Conservation (phyloP, 1,140 invertebrate genomes). For the Matsumurasca onukii region DNA sequence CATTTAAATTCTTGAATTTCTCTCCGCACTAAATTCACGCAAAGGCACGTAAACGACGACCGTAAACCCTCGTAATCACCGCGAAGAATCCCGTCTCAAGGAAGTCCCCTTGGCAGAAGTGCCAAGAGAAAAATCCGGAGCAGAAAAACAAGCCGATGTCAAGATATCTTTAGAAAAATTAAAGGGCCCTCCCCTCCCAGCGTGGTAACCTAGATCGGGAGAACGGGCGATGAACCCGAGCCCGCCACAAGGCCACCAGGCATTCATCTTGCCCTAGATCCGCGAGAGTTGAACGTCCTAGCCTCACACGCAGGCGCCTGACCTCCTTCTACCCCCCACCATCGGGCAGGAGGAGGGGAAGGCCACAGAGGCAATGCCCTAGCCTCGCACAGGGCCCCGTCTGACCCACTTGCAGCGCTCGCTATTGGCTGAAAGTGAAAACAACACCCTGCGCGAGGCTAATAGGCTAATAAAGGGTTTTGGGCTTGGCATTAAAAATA, state of each 20-base stretch:
- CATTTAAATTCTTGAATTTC: too few relatives aligned
- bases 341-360: slow-evolving; percentile 50
- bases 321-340: slow-evolving; percentile 32
- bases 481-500: too few relatives aligned
- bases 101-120: too few relatives aligned
- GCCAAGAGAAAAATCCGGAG: too few relatives aligned
- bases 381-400: slow-evolving; percentile 52
- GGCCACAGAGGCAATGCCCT: slow-evolving; percentile 52
- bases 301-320: slow-evolving; percentile 25
- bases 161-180: neutral
- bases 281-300: slow-evolving; percentile 30
- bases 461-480: neutral
- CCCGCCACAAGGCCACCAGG: slow-evolving; percentile 22
- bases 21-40: too few relatives aligned
- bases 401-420: slow-evolving; percentile 54
- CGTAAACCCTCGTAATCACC: too few relatives aligned
- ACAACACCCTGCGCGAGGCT: slow-evolving; percentile 42
- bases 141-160: too few relatives aligned
- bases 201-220: slow-evolving; percentile 16
- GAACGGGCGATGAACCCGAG: slow-evolving; percentile 13
- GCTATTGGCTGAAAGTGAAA: slow-evolving; percentile 51
- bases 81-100: too few relatives aligned
- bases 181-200: neutral
- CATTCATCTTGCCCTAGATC: slow-evolving; percentile 31
- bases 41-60: too few relatives aligned